Percentiles rank a stretch among this genome's conserved stretches.
These are phyloP conservation scores for Listrodromus nycthemerus DNA, from an alignment of 2,888 invertebrate genomes.

Conservation along the genomic window DNA sequence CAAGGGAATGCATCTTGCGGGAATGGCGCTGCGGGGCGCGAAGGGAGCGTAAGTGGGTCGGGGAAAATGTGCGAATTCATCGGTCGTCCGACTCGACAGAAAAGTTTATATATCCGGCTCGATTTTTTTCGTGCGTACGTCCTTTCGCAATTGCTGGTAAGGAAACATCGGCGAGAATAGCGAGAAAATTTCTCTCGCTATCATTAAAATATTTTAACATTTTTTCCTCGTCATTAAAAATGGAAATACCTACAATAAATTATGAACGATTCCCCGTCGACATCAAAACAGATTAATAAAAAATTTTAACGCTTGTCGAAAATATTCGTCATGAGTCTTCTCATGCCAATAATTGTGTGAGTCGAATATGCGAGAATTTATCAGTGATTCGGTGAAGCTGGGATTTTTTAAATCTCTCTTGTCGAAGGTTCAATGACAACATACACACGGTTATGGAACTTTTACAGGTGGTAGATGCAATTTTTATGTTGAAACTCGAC, in stretches of 20 bases:
- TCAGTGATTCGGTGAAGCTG: slow-evolving; percentile 20
- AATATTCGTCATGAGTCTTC: too few species aligned
- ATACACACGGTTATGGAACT: not conserved
- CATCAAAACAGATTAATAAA: too few species aligned
- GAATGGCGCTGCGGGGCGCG: not conserved
- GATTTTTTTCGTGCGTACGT: too few species aligned
- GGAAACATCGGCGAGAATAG: not conserved
- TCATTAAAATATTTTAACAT: not conserved
- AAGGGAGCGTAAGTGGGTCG: not conserved
- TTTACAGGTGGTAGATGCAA: not conserved
- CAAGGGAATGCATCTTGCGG: slow-evolving; percentile 55
- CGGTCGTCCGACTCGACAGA: too few species aligned
- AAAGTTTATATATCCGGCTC: too few species aligned
- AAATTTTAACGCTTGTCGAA: too few species aligned
- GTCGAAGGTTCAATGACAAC: too few species aligned
- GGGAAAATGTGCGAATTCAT: not conserved
- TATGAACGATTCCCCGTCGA: too few species aligned
- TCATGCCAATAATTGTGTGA: too few species aligned
- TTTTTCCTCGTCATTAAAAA: too few species aligned
- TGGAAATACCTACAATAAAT: too few species aligned
- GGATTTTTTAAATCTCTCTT: not conserved
- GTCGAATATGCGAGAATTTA: slow-evolving; percentile 18
- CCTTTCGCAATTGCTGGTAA: not conserved
- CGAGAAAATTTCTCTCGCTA: not conserved
- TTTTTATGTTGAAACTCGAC: slow-evolving; percentile 19